Base-by-base conservation (phyloP, 2,888 invertebrate genomes). In the Archips crataeganus region DNA sequence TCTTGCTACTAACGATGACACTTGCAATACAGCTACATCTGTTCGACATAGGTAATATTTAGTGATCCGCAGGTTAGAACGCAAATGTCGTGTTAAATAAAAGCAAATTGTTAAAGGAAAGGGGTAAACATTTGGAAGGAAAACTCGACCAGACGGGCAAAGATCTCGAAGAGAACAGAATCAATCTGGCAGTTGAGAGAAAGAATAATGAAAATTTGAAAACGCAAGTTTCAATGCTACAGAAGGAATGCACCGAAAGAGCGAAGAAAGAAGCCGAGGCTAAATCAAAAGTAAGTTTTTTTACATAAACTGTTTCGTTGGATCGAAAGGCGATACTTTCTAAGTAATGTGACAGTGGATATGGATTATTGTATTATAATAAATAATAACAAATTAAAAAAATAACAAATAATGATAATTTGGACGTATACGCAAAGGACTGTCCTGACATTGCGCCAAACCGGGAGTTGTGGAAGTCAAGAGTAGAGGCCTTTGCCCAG, bases 221-320 rank as follows among this genome's bases (percentile, higher is more conserved):
- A 77, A 79, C 79, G 32, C 88, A 91, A 76, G 75, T 94, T 64
- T 71, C 76, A 11, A n/a, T 80, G 9, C 85, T 84, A 70, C 91
- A 91, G 59, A 93, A 91, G 75, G 89, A 93, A 77, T 87, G 84
- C 67, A 80, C 84, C 1, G 87, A 86, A 34, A 87, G 78, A 75
- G 82, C 84, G 5, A 94, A 89, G 75, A 90, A 82, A 75, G 94
- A 94, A 81, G 81, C 87, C 0, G 94, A 94, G 82, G 94, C 94
- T 0, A 93, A 94, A 80, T 86, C 91, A 2, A 95, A 95, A 83
- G 91, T 89, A 80, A 62, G 36, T 6, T 39, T 39, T 39, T 39
- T 39, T 39, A 39, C 39, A 39, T 39, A 39, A 39, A 39, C 39
- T 39, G 39, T 39, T 6, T 39, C 6, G 39, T 39, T 6, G 4